Evolutionary conservation across 1,140 invertebrate species (phyloP).

Genomic region (Triops longicaudatus): DNA sequence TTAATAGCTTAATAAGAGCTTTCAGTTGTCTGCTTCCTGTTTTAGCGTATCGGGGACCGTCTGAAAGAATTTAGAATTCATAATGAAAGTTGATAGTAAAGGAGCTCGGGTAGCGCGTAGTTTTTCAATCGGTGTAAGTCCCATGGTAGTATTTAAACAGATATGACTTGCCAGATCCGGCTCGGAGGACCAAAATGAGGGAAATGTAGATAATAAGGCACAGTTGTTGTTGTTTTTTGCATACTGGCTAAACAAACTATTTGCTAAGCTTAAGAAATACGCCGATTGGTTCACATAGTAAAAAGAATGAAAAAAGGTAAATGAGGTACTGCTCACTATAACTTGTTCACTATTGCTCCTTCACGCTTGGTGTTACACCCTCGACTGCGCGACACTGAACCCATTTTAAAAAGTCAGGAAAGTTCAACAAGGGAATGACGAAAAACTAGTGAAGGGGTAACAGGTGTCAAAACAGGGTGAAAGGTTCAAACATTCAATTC

Average conservation of each 20-base stretch:
- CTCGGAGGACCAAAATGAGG: conserved; percentile 4
- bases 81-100: background rate
- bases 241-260: conserved; percentile 12
- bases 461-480: no score
- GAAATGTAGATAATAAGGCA: conserved; percentile 1
- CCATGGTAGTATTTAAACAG: background rate
- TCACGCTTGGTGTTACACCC: background rate
- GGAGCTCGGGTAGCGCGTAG: background rate
- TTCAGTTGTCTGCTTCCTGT: background rate
- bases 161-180: background rate
- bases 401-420: background rate
- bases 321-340: background rate
- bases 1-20: background rate
- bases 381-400: background rate
- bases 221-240: background rate
- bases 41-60: background rate
- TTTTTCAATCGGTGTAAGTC: background rate
- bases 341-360: background rate
- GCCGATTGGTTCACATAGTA: background rate
- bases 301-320: background rate
- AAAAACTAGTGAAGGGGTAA: no score
- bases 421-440: background rate
- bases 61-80: background rate
- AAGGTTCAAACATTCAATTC: no score
- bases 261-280: background rate